phyloP scores from a whole-genome alignment of 2,888 invertebrate species.

The Oscheius sp. region DNA sequence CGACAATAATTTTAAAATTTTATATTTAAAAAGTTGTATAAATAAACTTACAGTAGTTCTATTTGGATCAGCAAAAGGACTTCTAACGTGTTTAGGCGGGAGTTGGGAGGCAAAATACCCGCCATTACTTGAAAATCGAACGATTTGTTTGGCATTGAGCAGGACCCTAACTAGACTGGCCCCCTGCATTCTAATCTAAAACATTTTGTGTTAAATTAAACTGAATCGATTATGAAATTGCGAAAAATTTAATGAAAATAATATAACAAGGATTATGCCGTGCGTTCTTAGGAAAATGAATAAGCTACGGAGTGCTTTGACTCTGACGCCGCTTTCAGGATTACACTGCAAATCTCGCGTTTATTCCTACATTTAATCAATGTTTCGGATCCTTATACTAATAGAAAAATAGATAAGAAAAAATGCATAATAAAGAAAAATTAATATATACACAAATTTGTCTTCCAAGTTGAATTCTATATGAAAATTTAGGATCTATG shows the following conservation, averaged over 20 bases:
- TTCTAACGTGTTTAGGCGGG: slow-evolving; percentile 14
- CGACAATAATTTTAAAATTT: not conserved
- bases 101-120: slow-evolving; percentile 19
- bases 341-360: too few relatives aligned
- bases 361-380: too few relatives aligned
- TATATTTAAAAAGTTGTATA: not conserved
- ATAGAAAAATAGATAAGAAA: too few relatives aligned
- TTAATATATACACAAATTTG: too few relatives aligned
- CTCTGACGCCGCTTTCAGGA: too few relatives aligned
- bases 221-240: not conserved
- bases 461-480: too few relatives aligned
- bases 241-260: not conserved
- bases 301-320: too few relatives aligned
- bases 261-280: too few relatives aligned
- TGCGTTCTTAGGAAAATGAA: too few relatives aligned
- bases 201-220: not conserved
- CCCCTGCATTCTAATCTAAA: slow-evolving; percentile 23
- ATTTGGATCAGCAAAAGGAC: slow-evolving; percentile 29
- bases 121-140: slow-evolving; percentile 21
- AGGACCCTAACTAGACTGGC: not conserved
- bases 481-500: too few relatives aligned
- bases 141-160: not conserved
- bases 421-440: too few relatives aligned
- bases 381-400: too few relatives aligned
- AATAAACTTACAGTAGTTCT: slow-evolving; percentile 4